Conservation (phyloP, 2,797 vertebrate species). For the Hipposideros larvatus region DNA sequence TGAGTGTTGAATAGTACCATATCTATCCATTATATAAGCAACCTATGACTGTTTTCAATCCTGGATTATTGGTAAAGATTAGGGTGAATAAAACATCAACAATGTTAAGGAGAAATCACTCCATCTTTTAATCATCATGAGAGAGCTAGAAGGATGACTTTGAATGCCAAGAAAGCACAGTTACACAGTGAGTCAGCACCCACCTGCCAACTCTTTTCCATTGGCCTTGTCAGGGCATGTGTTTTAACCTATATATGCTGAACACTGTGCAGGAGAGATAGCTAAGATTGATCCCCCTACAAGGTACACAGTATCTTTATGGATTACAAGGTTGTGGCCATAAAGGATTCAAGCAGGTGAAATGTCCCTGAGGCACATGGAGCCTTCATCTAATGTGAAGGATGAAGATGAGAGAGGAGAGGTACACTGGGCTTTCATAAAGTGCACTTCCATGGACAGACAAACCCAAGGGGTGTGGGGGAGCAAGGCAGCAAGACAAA, state of each 20-base stretch:
- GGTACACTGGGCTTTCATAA: neutral
- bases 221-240: neutral
- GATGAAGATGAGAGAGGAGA: neutral
- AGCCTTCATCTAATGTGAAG: neutral
- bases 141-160: neutral
- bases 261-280: neutral
- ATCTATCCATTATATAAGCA: neutral
- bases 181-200: neutral
- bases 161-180: neutral
- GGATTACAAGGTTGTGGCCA: neutral
- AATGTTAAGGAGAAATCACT: neutral
- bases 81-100: neutral
- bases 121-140: neutral
- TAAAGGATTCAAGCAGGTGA: neutral
- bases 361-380: neutral
- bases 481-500: neutral
- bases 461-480: neutral
- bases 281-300: neutral
- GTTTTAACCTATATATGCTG: neutral
- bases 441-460: neutral
- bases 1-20: neutral
- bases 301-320: neutral
- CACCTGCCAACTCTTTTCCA: neutral
- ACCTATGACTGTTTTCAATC: neutral
- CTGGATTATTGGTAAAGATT: neutral